These are phyloP conservation scores for Hemitrygon akajei DNA, from an alignment of 2,797 vertebrate genomes.

Conservation along the genomic window DNA sequence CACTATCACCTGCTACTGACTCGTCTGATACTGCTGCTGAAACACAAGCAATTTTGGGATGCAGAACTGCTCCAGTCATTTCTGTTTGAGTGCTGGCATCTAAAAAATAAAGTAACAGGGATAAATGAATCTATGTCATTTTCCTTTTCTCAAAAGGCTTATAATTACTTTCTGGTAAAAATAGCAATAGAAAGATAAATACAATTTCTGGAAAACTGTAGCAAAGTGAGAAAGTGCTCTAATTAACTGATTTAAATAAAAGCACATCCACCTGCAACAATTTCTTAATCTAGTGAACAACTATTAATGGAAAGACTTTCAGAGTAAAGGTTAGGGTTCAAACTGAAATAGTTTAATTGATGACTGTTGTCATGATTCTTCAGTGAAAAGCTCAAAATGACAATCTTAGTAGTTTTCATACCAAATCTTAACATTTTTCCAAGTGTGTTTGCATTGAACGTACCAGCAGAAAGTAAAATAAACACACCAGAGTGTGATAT, in stretches of 20 bases:
- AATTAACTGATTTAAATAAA: background rate
- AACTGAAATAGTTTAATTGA: background rate
- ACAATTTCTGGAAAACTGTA: background rate
- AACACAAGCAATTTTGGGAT: conserved; percentile 71
- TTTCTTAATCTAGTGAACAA: background rate
- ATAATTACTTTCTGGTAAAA: background rate
- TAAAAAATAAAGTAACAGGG: conserved; percentile 43
- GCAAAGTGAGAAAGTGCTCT: background rate
- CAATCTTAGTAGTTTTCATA: background rate
- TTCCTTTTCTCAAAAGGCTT: background rate
- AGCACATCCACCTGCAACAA: background rate
- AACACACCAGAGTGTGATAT: too few relatives aligned
- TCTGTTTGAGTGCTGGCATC: conserved; percentile 50
- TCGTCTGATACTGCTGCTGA: conserved; percentile 89
- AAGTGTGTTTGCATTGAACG: background rate
- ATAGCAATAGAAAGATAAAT: background rate
- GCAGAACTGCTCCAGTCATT: conserved; percentile 49
- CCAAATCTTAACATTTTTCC: background rate
- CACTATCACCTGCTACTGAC: conserved; percentile 90
- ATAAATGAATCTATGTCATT: conserved; percentile 22
- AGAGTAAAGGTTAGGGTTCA: too few relatives aligned
- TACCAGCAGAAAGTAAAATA: too few relatives aligned
- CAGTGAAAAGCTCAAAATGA: background rate
- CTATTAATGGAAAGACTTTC: too few relatives aligned
- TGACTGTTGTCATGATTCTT: background rate